phyloP scores from a whole-genome alignment of 2,113 vertebrate species.

The Tauraco erythrolophus region DNA sequence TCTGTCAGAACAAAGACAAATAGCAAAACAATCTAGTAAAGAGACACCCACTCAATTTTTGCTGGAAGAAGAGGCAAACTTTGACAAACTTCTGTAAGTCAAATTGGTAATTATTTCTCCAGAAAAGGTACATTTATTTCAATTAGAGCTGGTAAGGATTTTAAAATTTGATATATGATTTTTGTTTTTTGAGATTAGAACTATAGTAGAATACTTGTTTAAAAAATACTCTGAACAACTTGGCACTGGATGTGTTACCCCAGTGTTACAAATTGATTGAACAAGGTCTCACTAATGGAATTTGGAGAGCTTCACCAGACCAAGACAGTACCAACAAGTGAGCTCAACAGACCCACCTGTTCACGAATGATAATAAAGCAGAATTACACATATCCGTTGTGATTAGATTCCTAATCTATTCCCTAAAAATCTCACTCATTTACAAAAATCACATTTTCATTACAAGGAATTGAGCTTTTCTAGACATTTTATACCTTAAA shows the following conservation, averaged over 20 bases:
- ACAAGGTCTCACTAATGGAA: conserved; percentile 37
- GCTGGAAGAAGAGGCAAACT: neutral
- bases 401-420: neutral
- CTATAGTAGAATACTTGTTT: neutral
- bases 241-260: conserved; percentile 8
- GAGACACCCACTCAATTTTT: neutral
- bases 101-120: neutral
- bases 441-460: neutral
- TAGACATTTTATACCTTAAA: neutral
- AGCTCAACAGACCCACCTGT: neutral
- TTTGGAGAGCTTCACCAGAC: conserved; percentile 31
- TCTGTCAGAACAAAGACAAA: neutral
- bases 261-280: conserved; percentile 7
- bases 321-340: neutral
- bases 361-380: conserved; percentile 3
- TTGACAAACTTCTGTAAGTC: conserved; percentile 19
- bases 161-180: conserved; percentile 12
- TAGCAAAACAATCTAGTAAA: neutral
- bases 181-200: neutral
- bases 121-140: conserved; percentile 14
- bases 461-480: neutral
- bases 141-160: conserved; percentile 10
- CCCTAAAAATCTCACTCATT: neutral
- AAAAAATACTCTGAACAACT: neutral
- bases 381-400: neutral